Evolutionary conservation across 2,113 vertebrate species (phyloP).

Genomic region (Loxodonta africana): DNA sequence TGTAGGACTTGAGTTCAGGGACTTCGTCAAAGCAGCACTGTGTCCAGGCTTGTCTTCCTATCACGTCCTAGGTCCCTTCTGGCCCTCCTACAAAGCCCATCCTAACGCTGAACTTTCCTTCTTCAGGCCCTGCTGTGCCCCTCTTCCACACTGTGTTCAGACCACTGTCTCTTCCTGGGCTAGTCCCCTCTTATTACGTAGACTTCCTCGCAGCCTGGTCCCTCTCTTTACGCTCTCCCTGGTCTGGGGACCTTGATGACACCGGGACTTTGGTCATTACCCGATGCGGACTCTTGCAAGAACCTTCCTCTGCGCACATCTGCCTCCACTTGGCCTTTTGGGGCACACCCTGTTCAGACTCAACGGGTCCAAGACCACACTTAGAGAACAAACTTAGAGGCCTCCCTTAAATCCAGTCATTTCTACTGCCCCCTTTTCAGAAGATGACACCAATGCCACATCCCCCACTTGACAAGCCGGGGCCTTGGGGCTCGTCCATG

Average conservation of each 20-base stretch:
- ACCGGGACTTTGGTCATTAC: neutral
- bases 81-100: accelerated
- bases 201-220: accelerated
- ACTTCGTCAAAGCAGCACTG: neutral
- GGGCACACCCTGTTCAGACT: neutral
- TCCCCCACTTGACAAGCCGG: accelerated
- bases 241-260: too few relatives aligned
- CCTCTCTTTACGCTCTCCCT: neutral
- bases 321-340: neutral
- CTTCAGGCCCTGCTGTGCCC: neutral
- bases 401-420: neutral
- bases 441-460: neutral
- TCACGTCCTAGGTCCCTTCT: neutral
- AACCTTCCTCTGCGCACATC: neutral
- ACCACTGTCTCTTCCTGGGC: neutral
- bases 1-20: neutral
- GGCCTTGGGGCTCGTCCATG: neutral
- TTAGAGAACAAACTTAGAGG: neutral
- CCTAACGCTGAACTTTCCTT: neutral
- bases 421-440: neutral
- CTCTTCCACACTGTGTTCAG: accelerated
- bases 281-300: accelerated
- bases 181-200: neutral
- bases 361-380: neutral
- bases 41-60: accelerated